Evolutionary conservation across 2,888 invertebrate species (phyloP).

Genomic region (Drosophila mimetica): DNA sequence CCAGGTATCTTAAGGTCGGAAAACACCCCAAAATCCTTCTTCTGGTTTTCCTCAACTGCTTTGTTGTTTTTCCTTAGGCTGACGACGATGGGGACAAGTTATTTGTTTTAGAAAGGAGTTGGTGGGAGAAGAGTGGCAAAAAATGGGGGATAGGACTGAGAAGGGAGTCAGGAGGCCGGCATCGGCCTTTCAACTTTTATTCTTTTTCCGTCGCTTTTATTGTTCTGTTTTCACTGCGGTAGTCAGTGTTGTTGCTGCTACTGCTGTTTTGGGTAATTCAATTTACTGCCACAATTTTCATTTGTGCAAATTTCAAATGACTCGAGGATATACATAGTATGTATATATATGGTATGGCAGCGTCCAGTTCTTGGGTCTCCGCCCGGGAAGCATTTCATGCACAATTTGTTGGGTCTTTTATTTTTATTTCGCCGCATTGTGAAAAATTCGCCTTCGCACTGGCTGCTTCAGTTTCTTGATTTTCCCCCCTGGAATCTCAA

Average conservation of each 20-base stretch:
- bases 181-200: conserved; percentile 64
- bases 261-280: conserved; percentile 65
- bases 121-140: not conserved
- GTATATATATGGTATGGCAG: conserved; percentile 10
- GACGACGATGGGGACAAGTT: conserved; percentile 32
- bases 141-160: not conserved
- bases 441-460: conserved; percentile 56
- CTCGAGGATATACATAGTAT: conserved; percentile 43
- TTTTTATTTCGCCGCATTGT: conserved; percentile 78
- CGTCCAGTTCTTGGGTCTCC: conserved; percentile 22
- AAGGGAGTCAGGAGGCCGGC: conserved; percentile 15
- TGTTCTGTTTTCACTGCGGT: conserved; percentile 74
- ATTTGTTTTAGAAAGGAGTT: conserved; percentile 32
- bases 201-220: conserved; percentile 55
- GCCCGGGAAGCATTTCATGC: conserved; percentile 66
- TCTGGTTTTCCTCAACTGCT: conserved; percentile 7
- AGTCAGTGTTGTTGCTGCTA: conserved; percentile 45
- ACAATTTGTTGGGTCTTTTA: conserved; percentile 75
- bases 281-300: conserved; percentile 76
- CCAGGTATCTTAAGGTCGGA: conserved; percentile 10
- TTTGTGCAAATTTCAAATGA: conserved; percentile 72
- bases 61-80: conserved; percentile 10
- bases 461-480: conserved; percentile 39
- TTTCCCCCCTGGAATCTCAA: conserved; percentile 14
- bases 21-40: conserved; percentile 1